Conservation (phyloP, 2,888 invertebrate species). For the Melipona bicolor region DNA sequence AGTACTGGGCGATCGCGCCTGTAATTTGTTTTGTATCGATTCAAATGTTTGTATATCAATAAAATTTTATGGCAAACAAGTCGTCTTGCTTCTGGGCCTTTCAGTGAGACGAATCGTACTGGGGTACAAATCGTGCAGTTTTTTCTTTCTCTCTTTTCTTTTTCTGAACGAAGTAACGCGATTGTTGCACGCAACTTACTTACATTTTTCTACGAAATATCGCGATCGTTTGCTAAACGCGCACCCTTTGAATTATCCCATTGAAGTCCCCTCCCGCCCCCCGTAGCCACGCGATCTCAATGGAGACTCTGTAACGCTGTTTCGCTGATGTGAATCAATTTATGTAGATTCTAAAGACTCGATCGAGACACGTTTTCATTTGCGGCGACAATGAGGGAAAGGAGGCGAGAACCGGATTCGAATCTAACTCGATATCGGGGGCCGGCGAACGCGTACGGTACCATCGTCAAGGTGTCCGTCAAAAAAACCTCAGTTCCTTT, state of each 20-base stretch:
- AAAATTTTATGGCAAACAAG: too few species aligned
- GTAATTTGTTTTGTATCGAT: too few species aligned
- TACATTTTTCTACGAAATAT: background rate
- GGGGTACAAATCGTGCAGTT: too few species aligned
- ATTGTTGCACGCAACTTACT: background rate
- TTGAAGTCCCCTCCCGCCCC: background rate
- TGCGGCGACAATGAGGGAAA: background rate
- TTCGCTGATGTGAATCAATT: background rate
- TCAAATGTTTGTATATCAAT: too few species aligned
- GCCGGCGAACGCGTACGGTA: background rate
- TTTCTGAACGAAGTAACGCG: too few species aligned
- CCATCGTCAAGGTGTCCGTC: constrained; percentile 14
- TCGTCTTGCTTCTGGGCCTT: too few species aligned
- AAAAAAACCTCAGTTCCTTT: constrained; percentile 3
- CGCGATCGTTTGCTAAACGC: background rate
- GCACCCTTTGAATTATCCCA: background rate
- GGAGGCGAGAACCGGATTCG: background rate
- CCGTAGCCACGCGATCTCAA: background rate
- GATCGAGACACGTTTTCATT: background rate
- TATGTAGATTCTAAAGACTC: background rate
- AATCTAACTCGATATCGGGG: background rate
- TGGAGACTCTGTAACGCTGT: background rate
- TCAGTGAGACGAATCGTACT: too few species aligned
- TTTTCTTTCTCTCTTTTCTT: too few species aligned
- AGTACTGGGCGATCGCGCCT: too few species aligned